Conservation (phyloP, 2,113 vertebrate genomes). For the Oostethus manadensis region DNA sequence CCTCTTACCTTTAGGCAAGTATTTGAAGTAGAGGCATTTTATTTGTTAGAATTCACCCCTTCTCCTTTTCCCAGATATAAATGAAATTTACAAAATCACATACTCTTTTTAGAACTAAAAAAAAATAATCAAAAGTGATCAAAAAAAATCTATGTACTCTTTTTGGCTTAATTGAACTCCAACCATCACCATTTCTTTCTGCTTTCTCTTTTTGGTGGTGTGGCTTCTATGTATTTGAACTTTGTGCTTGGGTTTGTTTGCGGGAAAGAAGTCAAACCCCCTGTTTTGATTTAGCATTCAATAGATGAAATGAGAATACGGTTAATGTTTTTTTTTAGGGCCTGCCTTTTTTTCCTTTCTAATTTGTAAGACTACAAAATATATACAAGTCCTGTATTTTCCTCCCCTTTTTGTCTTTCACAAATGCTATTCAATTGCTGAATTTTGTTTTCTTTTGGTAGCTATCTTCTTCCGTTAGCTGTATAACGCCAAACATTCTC, state of each 20-base stretch:
- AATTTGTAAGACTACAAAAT: constrained; percentile 64
- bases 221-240: constrained; percentile 80
- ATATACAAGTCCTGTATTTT: constrained; percentile 47
- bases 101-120: constrained; percentile 74
- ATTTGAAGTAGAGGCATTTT: constrained; percentile 90
- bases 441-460: constrained; percentile 50
- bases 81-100: constrained; percentile 70
- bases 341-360: constrained; percentile 65
- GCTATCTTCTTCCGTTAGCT: constrained; percentile 81
- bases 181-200: constrained; percentile 77
- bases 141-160: constrained; percentile 74
- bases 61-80: constrained; percentile 41
- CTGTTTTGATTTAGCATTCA: constrained; percentile 76
- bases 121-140: constrained; percentile 78
- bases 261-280: constrained; percentile 59
- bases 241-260: constrained; percentile 72
- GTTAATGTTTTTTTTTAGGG: constrained; percentile 29
- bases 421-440: constrained; percentile 77
- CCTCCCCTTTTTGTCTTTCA: constrained; percentile 64
- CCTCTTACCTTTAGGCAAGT: constrained; percentile 88
- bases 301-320: constrained; percentile 71
- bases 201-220: constrained; percentile 83
- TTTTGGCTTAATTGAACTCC: constrained; percentile 79
- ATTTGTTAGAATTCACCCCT: constrained; percentile 75
- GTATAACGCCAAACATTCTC: constrained; percentile 82